These are phyloP conservation scores for Serinus canaria DNA, from an alignment of 2,113 vertebrate species.

Conservation along the genomic window DNA sequence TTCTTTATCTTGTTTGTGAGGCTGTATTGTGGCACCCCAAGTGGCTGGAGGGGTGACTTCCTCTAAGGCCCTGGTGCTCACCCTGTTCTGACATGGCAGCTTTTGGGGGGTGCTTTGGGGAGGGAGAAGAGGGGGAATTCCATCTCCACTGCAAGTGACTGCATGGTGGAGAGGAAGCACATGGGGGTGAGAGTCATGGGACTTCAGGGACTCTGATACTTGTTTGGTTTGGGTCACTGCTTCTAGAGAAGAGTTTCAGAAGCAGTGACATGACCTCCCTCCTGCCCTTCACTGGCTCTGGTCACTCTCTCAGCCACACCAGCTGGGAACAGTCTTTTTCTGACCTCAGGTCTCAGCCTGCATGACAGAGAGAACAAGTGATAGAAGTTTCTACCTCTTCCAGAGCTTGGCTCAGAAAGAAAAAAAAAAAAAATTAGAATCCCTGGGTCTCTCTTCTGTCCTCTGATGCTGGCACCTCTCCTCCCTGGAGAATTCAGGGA, in stretches of 20 bases:
- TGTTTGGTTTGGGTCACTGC: too few relatives aligned
- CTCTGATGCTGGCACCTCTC: background rate
- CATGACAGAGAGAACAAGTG: background rate
- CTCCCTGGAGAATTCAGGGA: background rate
- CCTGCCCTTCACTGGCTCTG: background rate
- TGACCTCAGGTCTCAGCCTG: background rate
- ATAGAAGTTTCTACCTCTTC: background rate
- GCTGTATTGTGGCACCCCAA: background rate
- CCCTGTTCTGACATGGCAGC: background rate
- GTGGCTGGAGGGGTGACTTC: background rate
- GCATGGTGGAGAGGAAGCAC: background rate
- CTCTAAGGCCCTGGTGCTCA: background rate
- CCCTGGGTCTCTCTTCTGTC: background rate
- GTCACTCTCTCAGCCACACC: background rate
- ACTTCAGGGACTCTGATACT: background rate
- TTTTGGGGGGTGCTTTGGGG: background rate
- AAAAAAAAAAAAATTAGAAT: background rate
- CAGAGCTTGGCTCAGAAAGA: background rate
- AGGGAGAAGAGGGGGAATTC: background rate
- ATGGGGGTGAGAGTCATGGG: rapidly evolving
- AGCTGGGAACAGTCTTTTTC: background rate
- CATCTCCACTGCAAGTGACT: background rate
- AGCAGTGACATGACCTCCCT: background rate
- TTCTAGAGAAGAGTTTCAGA: background rate
- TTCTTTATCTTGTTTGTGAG: background rate